Evolutionary conservation across 2,888 invertebrate species (phyloP).

Genomic region (Heliothis peltigera): DNA sequence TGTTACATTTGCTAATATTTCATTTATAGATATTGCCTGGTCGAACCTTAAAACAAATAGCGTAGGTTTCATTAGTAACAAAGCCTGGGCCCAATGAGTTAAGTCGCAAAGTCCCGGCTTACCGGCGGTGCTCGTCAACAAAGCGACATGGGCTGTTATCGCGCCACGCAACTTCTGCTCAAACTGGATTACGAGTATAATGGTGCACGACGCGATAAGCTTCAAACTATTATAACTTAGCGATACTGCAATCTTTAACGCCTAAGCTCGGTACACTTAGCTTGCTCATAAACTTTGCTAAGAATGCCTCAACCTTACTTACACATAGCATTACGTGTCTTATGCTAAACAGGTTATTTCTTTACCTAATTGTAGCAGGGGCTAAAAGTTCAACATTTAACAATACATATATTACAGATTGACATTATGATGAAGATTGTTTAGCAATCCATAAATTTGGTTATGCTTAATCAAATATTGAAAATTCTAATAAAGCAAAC

Average conservation of each 20-base stretch:
- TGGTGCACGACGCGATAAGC: conserved; percentile 53
- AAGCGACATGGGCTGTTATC: conserved; percentile 32
- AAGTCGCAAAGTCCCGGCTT: conserved; percentile 1
- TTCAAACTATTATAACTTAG: conserved; percentile 49
- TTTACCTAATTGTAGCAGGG: no score
- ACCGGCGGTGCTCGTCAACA: conserved; percentile 21
- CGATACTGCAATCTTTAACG: conserved; percentile 55
- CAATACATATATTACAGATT: no score
- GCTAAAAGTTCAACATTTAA: no score
- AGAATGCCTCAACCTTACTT: not conserved
- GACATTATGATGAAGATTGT: no score
- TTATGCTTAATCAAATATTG: not conserved
- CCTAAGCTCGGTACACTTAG: conserved; percentile 32
- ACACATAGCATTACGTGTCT: no score
- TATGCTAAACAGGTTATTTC: no score
- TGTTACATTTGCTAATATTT: not conserved
- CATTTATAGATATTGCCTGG: not conserved
- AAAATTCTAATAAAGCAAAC: no score
- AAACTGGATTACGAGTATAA: conserved; percentile 54
- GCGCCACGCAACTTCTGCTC: conserved; percentile 48
- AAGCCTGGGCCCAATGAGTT: conserved; percentile 1
- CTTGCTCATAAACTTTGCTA: conserved; percentile 28
- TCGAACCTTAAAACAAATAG: not conserved
- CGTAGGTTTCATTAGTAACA: not conserved
- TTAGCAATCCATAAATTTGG: no score